These are phyloP conservation scores for Carettochelys insculpta DNA, from an alignment of 2,113 vertebrate species.

Conservation along the genomic window DNA sequence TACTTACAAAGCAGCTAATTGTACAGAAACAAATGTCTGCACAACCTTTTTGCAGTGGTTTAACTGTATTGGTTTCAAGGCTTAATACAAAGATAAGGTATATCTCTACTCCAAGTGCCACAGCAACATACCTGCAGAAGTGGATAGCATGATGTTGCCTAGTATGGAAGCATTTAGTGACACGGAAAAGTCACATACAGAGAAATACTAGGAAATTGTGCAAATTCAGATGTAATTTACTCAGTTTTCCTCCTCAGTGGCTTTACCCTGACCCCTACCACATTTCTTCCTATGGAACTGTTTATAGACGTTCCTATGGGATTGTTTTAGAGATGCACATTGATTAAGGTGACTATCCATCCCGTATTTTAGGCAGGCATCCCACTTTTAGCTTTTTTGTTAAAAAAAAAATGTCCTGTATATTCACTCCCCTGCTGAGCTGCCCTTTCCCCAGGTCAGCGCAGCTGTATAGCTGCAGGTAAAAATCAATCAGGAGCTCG, in stretches of 20 bases:
- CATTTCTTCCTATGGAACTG: background rate
- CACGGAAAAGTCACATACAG: background rate
- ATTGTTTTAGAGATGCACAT: background rate
- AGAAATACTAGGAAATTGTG: background rate
- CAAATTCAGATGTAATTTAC: background rate
- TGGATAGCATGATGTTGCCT: background rate
- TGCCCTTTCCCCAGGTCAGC: too few species aligned
- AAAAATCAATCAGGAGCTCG: too few species aligned
- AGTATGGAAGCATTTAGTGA: background rate
- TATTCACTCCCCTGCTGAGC: too few species aligned
- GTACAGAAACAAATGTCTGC: background rate
- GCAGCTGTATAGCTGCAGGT: too few species aligned
- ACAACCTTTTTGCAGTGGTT: background rate
- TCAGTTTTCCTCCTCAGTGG: background rate
- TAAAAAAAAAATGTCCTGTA: too few species aligned
- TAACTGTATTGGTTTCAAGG: background rate
- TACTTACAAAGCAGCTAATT: background rate
- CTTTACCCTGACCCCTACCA: background rate
- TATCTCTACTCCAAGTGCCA: background rate
- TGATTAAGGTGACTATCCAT: too few species aligned
- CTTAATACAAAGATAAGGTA: background rate
- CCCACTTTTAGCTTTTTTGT: too few species aligned
- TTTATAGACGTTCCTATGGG: background rate
- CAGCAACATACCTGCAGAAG: background rate
- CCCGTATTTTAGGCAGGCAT: too few species aligned